These are phyloP conservation scores for Brachionus manjavacas DNA, from an alignment of 1,140 invertebrate genomes.

Conservation along the genomic window DNA sequence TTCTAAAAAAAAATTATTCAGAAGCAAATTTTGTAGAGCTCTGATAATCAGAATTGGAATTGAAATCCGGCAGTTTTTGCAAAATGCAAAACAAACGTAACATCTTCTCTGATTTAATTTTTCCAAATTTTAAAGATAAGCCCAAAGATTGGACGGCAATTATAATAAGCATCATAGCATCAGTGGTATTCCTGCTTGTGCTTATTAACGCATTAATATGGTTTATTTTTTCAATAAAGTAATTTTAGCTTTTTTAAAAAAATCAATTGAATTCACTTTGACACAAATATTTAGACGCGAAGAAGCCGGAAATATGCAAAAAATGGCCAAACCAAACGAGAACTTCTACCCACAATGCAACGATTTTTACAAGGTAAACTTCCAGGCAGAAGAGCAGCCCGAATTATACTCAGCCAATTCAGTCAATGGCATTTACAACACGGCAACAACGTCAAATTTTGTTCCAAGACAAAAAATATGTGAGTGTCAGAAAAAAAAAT, in stretches of 20 bases:
- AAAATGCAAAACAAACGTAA: too few species aligned
- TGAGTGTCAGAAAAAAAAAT: background rate
- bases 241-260: background rate
- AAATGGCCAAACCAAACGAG: background rate
- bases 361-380: background rate
- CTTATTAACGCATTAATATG: conserved; percentile 32
- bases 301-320: background rate
- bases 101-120: too few species aligned
- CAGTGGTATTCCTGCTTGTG: conserved; percentile 12
- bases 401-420: background rate
- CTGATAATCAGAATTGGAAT: too few species aligned
- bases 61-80: too few species aligned
- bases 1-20: too few species aligned
- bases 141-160: conserved; percentile 12
- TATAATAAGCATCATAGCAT: conserved; percentile 34
- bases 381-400: background rate
- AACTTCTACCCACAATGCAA: background rate
- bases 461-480: conserved; percentile 17
- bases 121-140: background rate
- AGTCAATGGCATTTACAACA: background rate
- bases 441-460: background rate
- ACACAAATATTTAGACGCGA: background rate
- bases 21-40: too few species aligned
- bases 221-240: conserved; percentile 41
- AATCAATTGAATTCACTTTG: too few species aligned